Evolutionary conservation across 2,797 vertebrate genomes (phyloP), one percentile per base, ranked within the genome.

Genomic region (Acridotheres tristis): DNA sequence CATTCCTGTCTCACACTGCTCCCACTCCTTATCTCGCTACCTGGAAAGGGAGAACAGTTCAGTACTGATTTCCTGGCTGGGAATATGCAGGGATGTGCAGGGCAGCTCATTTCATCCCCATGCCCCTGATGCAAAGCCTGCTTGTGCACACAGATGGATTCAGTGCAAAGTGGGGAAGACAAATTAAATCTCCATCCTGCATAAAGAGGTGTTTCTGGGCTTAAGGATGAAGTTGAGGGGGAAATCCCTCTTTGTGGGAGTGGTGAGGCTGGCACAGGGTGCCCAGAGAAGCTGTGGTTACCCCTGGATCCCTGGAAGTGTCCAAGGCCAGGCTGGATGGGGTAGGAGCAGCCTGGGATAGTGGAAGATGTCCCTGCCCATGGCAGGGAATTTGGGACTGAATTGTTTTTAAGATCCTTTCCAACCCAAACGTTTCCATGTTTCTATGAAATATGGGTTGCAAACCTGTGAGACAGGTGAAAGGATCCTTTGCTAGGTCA

Each of bases 311-410:
- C 5, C 7, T 76, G 36, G 57, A 25, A 50, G 16, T 38, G 36
- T 38, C 12, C 71, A 43, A 20, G 42, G 7, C 3, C 48, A 57
- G 27, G 19, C 0, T 76, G 63, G 86, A 62, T 0, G 0, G 23
- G 3, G 11, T 69, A 63, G 50, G 50, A 83, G 23, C 50, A 69
- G 0, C 5, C 11, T 29, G 36, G 43, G 7, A 2, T 0, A 8
- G 7, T 16, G 43, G 20, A 11, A 63, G 3, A 1, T 38, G 36
- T 50, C 19, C 34, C 23, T 62, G 11, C 7, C 19, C 13, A 6
- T 26, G 72, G 43, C 43, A 63, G 11, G 8, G 23, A 8, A 5
- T 63, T 47, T 75, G 22, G 15, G 32, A 5, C 11, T 40, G 12
- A 26, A 9, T 55, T 16, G 10, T 7, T 26, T 74, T 42, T n/a